Conservation (phyloP, 2,888 invertebrate genomes). For the Podabrus alpinus region DNA sequence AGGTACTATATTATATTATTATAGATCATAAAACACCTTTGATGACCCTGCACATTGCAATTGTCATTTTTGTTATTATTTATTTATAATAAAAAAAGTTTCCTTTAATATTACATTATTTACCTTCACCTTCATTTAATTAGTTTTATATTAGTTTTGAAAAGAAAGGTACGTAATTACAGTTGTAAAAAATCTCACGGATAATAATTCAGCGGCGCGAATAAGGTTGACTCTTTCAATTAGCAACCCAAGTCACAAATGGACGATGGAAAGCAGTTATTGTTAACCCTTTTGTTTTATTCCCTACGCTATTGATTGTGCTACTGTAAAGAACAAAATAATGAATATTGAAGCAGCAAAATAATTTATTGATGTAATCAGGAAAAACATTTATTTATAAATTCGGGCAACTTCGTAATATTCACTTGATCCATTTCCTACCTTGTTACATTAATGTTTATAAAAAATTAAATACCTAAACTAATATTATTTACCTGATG, state of each 20-base stretch:
- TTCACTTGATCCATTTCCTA: neutral
- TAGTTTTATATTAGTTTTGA: neutral
- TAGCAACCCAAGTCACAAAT: too few relatives aligned
- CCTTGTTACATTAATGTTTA: neutral
- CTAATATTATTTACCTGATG: neutral
- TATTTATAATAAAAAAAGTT: neutral
- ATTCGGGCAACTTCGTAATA: neutral
- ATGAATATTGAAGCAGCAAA: neutral
- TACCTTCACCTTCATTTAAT: neutral
- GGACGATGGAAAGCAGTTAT: too few relatives aligned
- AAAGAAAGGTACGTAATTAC: neutral
- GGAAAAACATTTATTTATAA: neutral
- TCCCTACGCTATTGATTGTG: too few relatives aligned
- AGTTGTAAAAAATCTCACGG: neutral
- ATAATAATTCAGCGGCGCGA: neutral
- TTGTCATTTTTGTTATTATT: neutral
- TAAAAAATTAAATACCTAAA: neutral
- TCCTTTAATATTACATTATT: neutral
- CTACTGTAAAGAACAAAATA: neutral
- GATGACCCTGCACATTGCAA: neutral
- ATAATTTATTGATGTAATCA: neutral
- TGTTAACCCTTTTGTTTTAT: too few relatives aligned
- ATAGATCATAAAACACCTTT: too few relatives aligned
- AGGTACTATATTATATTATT: neutral
- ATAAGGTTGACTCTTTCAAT: neutral